Evolutionary conservation across 2,113 vertebrate genomes (phyloP).

Genomic region (Peucedramus taeniatus): DNA sequence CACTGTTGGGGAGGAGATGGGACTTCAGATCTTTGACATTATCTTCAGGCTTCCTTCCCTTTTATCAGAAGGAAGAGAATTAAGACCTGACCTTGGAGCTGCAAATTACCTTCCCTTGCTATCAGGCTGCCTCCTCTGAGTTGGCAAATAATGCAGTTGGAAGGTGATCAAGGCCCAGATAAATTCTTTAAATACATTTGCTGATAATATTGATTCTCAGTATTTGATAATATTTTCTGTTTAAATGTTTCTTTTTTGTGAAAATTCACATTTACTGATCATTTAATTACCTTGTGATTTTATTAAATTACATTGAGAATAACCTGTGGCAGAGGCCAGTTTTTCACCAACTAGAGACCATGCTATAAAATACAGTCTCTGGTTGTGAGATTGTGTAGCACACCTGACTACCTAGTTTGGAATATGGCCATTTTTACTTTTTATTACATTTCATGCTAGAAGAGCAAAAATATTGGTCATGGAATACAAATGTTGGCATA

Average conservation of each 20-base stretch:
- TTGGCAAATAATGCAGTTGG: neutral
- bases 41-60: neutral
- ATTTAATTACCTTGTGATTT: neutral
- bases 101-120: neutral
- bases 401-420: neutral
- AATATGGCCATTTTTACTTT: neutral
- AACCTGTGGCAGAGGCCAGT: neutral
- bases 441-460: neutral
- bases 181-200: neutral
- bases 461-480: neutral
- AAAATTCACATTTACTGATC: neutral
- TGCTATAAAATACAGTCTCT: neutral
- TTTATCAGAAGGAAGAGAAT: neutral
- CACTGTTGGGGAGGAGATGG: neutral
- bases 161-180: neutral
- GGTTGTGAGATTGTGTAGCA: neutral
- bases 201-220: neutral
- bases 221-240: neutral
- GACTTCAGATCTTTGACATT: neutral
- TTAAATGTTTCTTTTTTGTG: neutral
- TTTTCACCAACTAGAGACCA: neutral
- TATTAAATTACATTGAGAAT: neutral
- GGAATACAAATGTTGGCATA: neutral
- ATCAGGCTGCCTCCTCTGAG: neutral
- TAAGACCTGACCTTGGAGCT: neutral